Evolutionary conservation across 2,113 vertebrate species (phyloP).

Genomic region (Ascaphus truei): DNA sequence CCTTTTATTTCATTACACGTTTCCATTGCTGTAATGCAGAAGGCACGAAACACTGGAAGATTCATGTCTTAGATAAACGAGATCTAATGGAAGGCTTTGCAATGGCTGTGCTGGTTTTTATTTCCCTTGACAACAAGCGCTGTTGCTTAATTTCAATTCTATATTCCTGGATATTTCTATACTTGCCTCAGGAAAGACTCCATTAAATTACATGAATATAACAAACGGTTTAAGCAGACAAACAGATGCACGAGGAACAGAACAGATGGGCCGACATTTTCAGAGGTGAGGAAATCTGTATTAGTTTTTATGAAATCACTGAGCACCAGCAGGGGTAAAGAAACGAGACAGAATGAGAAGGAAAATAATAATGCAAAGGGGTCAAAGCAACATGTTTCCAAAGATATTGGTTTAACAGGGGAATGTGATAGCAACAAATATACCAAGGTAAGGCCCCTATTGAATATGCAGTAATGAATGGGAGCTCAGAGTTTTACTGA

Average conservation of each 20-base stretch:
- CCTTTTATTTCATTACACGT: neutral
- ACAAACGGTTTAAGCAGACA: slow-evolving; percentile 47
- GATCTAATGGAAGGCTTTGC: neutral
- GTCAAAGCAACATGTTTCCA: neutral
- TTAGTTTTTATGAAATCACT: slow-evolving; percentile 42
- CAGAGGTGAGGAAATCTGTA: slow-evolving; percentile 41
- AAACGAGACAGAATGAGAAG: slow-evolving; percentile 22
- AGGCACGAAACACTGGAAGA: neutral
- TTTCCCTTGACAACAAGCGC: slow-evolving; percentile 20
- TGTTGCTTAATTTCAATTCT: slow-evolving; percentile 32
- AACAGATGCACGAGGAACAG: slow-evolving; percentile 47
- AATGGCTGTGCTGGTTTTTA: neutral
- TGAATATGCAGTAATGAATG: too few species aligned
- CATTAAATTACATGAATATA: slow-evolving; percentile 41
- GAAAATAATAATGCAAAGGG: slow-evolving; percentile 28
- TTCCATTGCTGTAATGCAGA: neutral
- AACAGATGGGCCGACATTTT: slow-evolving; percentile 48
- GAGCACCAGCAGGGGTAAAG: slow-evolving; percentile 13
- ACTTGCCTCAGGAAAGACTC: slow-evolving; percentile 36
- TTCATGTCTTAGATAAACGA: neutral
- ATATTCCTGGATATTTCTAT: slow-evolving; percentile 31
- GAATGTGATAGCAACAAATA: neutral
- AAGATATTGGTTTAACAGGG: too few species aligned
- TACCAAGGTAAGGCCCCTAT: too few species aligned
- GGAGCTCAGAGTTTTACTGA: too few species aligned